Conservation (phyloP, 2,113 vertebrate species). For the Artemisiospiza belli region DNA sequence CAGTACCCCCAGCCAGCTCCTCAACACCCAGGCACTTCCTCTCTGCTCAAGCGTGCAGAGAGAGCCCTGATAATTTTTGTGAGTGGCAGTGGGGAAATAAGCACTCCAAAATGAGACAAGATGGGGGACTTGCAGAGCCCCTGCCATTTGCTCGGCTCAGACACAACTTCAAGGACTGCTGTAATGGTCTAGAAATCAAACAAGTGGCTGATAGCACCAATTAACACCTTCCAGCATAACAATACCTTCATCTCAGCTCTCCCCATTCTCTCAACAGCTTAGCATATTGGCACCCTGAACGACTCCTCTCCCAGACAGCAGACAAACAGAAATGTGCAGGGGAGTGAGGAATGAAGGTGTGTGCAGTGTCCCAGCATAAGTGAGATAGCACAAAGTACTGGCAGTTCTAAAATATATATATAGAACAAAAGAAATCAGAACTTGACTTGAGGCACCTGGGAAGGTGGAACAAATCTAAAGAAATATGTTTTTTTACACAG, state of each 20-base stretch:
- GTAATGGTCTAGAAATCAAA: constrained; percentile 58
- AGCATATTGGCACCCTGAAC: constrained; percentile 31
- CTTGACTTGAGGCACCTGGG: not conserved
- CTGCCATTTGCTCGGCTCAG: constrained; percentile 47
- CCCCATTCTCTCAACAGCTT: constrained; percentile 46
- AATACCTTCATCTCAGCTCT: constrained; percentile 62
- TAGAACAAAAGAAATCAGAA: not conserved
- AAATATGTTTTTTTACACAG: not conserved
- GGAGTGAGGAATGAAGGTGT: not conserved
- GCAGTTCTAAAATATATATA: not conserved
- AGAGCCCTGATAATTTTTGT: not conserved
- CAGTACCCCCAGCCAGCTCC: not conserved
- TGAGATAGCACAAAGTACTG: not conserved
- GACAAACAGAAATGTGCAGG: not conserved
- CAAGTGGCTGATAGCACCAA: constrained; percentile 63
- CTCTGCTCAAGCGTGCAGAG: not conserved
- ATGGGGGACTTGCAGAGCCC: not conserved
- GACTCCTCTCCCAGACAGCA: constrained; percentile 23
- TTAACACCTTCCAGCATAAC: constrained; percentile 64
- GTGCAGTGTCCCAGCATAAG: not conserved
- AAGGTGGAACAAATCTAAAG: not conserved
- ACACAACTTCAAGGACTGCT: constrained; percentile 38
- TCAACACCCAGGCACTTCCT: not conserved
- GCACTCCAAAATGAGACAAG: not conserved
- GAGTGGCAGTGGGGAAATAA: not conserved